Evolutionary conservation across 2,113 vertebrate genomes (phyloP).

Genomic region (human): DNA sequence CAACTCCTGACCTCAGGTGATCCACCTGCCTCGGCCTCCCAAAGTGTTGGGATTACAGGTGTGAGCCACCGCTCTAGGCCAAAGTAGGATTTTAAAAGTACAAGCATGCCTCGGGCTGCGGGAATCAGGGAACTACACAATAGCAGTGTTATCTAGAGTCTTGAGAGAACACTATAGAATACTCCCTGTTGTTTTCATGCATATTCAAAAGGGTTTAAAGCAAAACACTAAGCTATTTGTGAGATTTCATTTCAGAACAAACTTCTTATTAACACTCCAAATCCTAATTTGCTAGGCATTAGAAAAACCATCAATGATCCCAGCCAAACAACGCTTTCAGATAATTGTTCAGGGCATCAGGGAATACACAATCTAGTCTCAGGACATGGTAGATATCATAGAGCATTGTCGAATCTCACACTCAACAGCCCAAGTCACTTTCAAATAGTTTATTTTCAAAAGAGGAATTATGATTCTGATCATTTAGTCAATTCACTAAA

Average conservation of each 20-base stretch:
- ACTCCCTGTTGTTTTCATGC: background rate
- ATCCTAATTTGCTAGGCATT: background rate
- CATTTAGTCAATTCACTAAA: background rate
- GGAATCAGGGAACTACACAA: background rate
- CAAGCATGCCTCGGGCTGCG: background rate
- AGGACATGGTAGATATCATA: fast-evolving
- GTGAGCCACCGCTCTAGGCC: too few relatives aligned
- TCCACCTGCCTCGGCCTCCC: too few relatives aligned
- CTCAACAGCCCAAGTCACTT: background rate
- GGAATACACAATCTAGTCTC: background rate
- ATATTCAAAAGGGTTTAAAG: background rate
- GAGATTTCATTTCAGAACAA: background rate
- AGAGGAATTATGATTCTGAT: background rate
- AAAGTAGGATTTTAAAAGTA: background rate
- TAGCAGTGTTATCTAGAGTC: background rate
- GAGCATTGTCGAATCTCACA: background rate
- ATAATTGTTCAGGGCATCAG: background rate
- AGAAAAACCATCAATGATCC: background rate
- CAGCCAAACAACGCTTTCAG: background rate
- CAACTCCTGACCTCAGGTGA: too few relatives aligned
- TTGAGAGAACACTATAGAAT: background rate
- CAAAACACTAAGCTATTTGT: background rate
- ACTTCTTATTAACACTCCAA: background rate
- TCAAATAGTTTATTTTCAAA: background rate
- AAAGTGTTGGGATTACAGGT: too few relatives aligned